These are phyloP conservation scores for Serinus canaria DNA, from an alignment of 2,113 vertebrate genomes.

Conservation along the genomic window DNA sequence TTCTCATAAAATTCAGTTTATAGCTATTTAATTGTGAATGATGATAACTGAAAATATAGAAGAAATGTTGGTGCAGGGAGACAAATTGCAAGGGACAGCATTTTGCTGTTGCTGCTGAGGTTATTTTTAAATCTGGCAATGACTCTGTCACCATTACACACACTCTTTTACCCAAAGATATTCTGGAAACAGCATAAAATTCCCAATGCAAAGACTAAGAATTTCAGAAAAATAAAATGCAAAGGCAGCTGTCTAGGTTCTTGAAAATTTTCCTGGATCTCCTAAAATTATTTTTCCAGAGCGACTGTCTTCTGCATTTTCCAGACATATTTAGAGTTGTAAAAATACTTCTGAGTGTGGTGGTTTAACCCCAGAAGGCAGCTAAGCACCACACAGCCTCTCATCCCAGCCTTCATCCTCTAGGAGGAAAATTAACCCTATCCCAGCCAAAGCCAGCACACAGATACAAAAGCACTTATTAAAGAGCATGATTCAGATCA, in stretches of 20 bases:
- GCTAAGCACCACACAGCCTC: not conserved
- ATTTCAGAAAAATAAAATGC: not conserved
- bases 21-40: slow-evolving; percentile 61
- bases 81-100: slow-evolving; percentile 40
- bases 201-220: not conserved
- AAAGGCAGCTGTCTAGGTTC: not conserved
- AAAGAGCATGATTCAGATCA: not conserved
- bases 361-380: not conserved
- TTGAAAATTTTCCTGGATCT: slow-evolving; percentile 21
- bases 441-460: not conserved
- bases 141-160: slow-evolving; percentile 19
- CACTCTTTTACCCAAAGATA: not conserved
- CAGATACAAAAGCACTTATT: not conserved
- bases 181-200: not conserved
- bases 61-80: slow-evolving; percentile 1
- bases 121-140: slow-evolving; percentile 56
- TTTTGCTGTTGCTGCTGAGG: slow-evolving; percentile 32
- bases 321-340: not conserved
- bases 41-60: slow-evolving; percentile 50
- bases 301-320: not conserved
- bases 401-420: not conserved
- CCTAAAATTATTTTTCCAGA: slow-evolving; percentile 15
- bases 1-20: slow-evolving; percentile 47
- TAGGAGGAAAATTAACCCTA: not conserved
- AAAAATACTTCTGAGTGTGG: not conserved